Conservation (phyloP, 2,797 vertebrate species). For the Antrozous pallidus region DNA sequence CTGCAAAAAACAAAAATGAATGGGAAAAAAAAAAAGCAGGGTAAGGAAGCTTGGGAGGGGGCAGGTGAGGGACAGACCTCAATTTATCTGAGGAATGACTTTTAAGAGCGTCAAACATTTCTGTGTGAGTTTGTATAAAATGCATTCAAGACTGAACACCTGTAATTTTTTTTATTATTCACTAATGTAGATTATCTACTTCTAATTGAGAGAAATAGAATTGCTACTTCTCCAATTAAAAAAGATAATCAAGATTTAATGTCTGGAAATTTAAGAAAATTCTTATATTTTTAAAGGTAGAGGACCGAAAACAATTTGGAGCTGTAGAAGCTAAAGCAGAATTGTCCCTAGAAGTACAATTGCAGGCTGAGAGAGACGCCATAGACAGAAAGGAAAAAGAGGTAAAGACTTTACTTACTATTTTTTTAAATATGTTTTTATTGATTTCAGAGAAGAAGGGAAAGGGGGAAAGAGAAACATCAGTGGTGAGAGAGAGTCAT, state of each 20-base stretch:
- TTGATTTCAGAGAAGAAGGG: not conserved
- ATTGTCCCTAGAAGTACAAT: constrained; percentile 90
- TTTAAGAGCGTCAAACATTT: constrained; percentile 9
- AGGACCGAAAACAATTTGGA: constrained; percentile 88
- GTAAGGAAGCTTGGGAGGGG: not conserved
- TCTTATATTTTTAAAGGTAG: constrained; percentile 83
- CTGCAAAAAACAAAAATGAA: not conserved
- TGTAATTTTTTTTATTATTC: constrained; percentile 23
- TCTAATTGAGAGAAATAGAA: not conserved
- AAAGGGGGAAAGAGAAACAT: not conserved
- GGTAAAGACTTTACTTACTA: constrained; percentile 82
- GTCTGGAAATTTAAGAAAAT: constrained; percentile 39
- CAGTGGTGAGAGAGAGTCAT: not conserved
- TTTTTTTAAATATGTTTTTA: not conserved
- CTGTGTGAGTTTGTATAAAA: constrained; percentile 1
- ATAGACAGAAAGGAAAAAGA: constrained; percentile 98
- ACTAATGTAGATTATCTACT: not conserved
- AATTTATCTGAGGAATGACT: constrained; percentile 14
- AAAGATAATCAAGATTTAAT: constrained; percentile 1
- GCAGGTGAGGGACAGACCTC: not conserved
- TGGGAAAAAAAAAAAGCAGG: not conserved
- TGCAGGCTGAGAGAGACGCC: constrained; percentile 96
- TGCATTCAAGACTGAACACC: not conserved
- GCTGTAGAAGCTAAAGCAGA: constrained; percentile 84
- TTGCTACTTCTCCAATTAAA: not conserved